Evolutionary conservation across 1,140 invertebrate species (phyloP), one percentile per base, ranked within the genome.

Genomic region (Sminthurides bifidus): DNA sequence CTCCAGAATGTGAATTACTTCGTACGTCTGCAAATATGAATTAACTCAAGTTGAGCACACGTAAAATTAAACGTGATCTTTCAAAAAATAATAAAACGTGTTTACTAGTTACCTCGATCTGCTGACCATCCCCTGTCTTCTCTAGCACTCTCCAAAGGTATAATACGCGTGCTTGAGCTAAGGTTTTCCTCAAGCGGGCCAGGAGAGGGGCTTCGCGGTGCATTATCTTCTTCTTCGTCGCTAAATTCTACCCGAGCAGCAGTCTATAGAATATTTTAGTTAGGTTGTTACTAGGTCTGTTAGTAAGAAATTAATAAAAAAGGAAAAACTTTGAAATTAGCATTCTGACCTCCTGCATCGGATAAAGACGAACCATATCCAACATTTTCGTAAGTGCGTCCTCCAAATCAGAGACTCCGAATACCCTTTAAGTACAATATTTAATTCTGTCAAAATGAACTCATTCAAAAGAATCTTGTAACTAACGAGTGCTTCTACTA

Each of bases 321-420:
- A n/a, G n/a, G n/a, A n/a, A n/a, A n/a, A n/a, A n/a, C n/a, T n/a
- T n/a, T n/a, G n/a, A n/a, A n/a, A n/a, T n/a, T n/a, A n/a, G n/a
- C n/a, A n/a, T n/a, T n/a, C n/a, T n/a, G n/a, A 43, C 44, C 24
- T 27, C 44, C 10, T 24, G 15, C 6, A 53, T 26, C 15, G 51
- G 51, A 53, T 53, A 5, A 8, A 35, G 19, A 12, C 51, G 27
- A 21, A 53, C 30, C 51, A 53, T 26, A 3, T 53, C 51, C 38
- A 53, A 24, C 23, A 53, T 43, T 17, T 40, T 41, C 17, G 40
- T 38, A n/a, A 21, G 24, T 8, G 30, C 51, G 19, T 23, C 23
- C 43, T 53, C 33, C 15, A 53, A 17, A 10, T 38, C 51, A 41
- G 17, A 53, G n/a, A 26, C 43, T 43, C 49, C 37, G 30, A 40